Evolutionary conservation across 1,140 invertebrate genomes (phyloP).

Genomic region (Heliconius congener): DNA sequence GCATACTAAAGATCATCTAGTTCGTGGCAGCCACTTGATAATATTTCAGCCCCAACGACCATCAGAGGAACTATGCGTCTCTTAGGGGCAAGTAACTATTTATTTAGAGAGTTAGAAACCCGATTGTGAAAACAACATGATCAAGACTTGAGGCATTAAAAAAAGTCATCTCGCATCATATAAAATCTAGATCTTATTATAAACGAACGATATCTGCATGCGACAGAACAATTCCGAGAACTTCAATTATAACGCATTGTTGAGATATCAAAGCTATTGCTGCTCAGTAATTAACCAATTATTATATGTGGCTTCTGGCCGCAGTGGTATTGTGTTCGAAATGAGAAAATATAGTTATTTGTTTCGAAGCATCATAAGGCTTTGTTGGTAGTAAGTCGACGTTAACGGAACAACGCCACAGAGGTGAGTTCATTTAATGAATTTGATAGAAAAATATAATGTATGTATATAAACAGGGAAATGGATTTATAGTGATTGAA

Average conservation of each 20-base stretch:
- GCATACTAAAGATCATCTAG: too few species aligned
- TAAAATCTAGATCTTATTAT: not conserved
- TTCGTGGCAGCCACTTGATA: too few species aligned
- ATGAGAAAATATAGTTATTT: conserved; percentile 28
- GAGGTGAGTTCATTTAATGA: not conserved
- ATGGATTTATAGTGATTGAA: too few species aligned
- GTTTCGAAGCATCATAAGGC: conserved; percentile 20
- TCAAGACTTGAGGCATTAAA: not conserved
- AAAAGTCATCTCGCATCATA: not conserved
- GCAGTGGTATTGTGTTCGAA: conserved; percentile 18
- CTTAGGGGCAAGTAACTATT: too few species aligned
- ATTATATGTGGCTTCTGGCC: conserved; percentile 14
- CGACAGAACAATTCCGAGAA: not conserved
- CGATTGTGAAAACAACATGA: too few species aligned
- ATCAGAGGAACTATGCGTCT: too few species aligned
- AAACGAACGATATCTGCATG: not conserved
- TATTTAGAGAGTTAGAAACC: too few species aligned
- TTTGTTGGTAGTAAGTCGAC: conserved; percentile 29
- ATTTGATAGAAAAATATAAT: not conserved
- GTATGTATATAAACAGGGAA: not conserved
- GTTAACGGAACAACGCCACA: not conserved
- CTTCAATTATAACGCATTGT: conserved; percentile 14
- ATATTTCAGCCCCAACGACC: too few species aligned
- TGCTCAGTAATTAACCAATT: conserved; percentile 33
- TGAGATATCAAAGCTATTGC: conserved; percentile 22